Percentiles rank a stretch among this genome's conserved stretches.
phyloP scores from a whole-genome alignment of 2,113 vertebrate genomes.

The Asarcornis scutulata region DNA sequence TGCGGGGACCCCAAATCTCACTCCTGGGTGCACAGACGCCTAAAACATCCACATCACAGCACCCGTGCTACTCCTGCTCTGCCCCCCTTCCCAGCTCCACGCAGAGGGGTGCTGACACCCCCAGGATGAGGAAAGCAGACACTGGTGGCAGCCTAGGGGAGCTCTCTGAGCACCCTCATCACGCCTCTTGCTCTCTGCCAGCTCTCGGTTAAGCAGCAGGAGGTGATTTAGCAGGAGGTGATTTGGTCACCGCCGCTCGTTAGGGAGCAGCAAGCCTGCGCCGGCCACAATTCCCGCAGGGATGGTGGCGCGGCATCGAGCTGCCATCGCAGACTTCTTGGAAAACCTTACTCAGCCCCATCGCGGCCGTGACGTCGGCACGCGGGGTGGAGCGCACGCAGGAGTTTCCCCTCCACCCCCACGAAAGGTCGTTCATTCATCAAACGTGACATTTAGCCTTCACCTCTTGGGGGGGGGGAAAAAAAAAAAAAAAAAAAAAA shows the following conservation, averaged over 20 bases:
- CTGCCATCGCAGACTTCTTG: not conserved
- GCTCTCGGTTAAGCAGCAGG: not conserved
- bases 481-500: not conserved
- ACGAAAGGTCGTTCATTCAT: not conserved
- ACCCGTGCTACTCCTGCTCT: not conserved
- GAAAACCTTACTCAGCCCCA: not conserved
- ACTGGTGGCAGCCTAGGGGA: not conserved
- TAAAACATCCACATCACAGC: not conserved
- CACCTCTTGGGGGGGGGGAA: not conserved
- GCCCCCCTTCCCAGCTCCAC: not conserved
- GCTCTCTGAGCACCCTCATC: fast-evolving
- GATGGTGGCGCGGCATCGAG: fast-evolving
- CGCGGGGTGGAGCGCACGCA: fast-evolving
- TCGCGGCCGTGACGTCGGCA: not conserved
- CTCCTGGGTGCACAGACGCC: not conserved
- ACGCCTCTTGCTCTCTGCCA: not conserved
- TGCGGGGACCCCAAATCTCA: not conserved
- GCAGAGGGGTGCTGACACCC: fast-evolving
- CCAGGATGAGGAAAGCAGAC: not conserved
- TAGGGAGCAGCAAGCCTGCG: no score
- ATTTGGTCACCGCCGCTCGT: fast-evolving
- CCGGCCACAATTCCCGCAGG: not conserved
- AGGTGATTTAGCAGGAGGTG: no score
- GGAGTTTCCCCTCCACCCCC: constrained; percentile 6
- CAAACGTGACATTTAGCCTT: not conserved